Evolutionary conservation across 2,888 invertebrate genomes (phyloP).

Genomic region (Epiblema foenella): DNA sequence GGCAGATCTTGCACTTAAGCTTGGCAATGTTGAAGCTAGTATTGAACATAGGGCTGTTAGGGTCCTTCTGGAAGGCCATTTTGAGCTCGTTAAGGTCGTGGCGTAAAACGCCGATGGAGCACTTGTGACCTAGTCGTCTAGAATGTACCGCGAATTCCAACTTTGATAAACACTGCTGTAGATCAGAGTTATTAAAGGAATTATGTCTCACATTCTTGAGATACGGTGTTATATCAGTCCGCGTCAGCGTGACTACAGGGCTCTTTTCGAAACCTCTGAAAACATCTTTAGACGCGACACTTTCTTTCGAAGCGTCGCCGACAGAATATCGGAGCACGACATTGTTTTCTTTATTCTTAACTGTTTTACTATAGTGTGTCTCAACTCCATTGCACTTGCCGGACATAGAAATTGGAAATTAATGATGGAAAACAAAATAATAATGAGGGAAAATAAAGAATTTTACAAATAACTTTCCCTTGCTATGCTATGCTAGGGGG

Average conservation of each 20-base stretch:
- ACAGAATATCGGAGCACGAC: constrained; percentile 41
- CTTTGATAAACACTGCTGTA: constrained; percentile 22
- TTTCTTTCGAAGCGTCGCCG: constrained; percentile 47
- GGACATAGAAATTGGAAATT: constrained; percentile 58
- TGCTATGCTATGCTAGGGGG: too few relatives aligned
- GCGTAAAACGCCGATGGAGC: constrained; percentile 59
- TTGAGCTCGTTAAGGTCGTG: constrained; percentile 60
- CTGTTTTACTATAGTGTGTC: constrained; percentile 44
- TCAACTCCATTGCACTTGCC: constrained; percentile 60
- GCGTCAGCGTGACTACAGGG: constrained; percentile 60
- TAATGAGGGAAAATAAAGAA: constrained; percentile 58
- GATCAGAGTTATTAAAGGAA: constrained; percentile 10
- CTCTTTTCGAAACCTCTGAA: constrained; percentile 65
- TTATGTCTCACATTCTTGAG: constrained; percentile 47
- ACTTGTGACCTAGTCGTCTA: constrained; percentile 52
- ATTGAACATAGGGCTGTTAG: constrained; percentile 22
- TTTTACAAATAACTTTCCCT: constrained; percentile 59
- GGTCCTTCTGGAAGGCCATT: constrained; percentile 45
- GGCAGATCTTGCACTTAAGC: constrained; percentile 69
- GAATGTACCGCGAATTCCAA: constrained; percentile 43
- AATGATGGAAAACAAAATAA: constrained; percentile 61
- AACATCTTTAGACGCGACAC: constrained; percentile 53
- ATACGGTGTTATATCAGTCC: constrained; percentile 64
- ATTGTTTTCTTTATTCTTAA: constrained; percentile 45
- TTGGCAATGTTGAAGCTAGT: constrained; percentile 50